phyloP scores from a whole-genome alignment of 2,888 invertebrate species.

The Serripes groenlandicus region DNA sequence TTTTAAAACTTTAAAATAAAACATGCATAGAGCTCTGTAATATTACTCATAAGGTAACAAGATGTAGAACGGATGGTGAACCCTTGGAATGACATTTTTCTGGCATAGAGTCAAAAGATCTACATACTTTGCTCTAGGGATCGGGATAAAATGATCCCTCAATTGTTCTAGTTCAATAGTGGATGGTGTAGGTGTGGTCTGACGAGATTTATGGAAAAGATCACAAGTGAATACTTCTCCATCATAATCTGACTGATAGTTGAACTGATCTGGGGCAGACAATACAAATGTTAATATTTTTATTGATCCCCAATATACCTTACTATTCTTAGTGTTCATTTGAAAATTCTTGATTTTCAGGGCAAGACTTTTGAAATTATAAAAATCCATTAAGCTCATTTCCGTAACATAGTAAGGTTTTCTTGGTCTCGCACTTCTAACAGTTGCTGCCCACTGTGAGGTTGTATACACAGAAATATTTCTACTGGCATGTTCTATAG shows the following conservation, averaged over 20 bases:
- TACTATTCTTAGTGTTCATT: conserved; percentile 24
- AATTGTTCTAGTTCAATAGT: conserved; percentile 1
- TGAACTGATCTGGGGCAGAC: conserved; percentile 24
- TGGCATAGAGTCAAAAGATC: conserved; percentile 19
- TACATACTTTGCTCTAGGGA: conserved; percentile 25
- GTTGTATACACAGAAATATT: conserved; percentile 26
- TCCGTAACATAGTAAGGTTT: conserved; percentile 35
- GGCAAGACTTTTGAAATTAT: conserved; percentile 34
- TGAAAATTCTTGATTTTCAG: conserved; percentile 32
- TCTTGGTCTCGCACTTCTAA: conserved; percentile 23
- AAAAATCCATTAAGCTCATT: conserved; percentile 30
- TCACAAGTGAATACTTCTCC: conserved; percentile 24
- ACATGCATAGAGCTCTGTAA: no score
- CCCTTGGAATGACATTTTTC: conserved; percentile 34
- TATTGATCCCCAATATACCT: conserved; percentile 36
- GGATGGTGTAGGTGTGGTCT: not conserved
- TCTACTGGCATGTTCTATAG: conserved; percentile 31
- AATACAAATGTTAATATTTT: conserved; percentile 7
- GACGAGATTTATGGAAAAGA: conserved; percentile 18
- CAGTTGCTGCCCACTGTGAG: conserved; percentile 36
- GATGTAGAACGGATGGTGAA: conserved; percentile 27
- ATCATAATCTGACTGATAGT: conserved; percentile 36
- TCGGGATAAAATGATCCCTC: not conserved
- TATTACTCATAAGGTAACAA: conserved; percentile 36
- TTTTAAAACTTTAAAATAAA: no score